These are phyloP conservation scores for Coenonympha arcania DNA, from an alignment of 2,888 invertebrate species.

Conservation along the genomic window DNA sequence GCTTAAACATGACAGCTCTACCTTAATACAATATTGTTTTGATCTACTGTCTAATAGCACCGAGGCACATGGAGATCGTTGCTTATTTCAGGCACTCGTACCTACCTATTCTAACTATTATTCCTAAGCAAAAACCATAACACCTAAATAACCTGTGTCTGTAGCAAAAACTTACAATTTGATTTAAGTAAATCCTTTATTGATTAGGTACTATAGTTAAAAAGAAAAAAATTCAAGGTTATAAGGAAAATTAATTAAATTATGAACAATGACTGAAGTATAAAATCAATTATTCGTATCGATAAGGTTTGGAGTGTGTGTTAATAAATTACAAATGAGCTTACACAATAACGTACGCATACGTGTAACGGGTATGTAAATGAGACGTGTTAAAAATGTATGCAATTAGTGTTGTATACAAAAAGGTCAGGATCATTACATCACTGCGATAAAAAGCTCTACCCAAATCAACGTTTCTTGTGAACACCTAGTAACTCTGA, in stretches of 20 bases:
- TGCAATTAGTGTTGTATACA: background rate
- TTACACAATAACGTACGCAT: background rate
- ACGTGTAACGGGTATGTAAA: slow-evolving; percentile 11
- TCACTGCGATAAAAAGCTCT: background rate
- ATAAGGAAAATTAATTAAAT: background rate
- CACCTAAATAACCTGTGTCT: too few species aligned
- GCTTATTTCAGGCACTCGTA: too few species aligned
- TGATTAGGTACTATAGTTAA: too few species aligned
- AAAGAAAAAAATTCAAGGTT: background rate
- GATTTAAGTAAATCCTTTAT: too few species aligned
- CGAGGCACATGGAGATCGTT: too few species aligned
- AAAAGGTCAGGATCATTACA: slow-evolving; percentile 4
- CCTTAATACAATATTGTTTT: too few species aligned
- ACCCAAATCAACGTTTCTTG: slow-evolving; percentile 1
- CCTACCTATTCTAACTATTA: too few species aligned
- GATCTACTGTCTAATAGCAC: too few species aligned
- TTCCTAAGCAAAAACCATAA: too few species aligned
- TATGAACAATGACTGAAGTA: background rate
- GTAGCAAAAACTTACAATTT: too few species aligned
- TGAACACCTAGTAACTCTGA: background rate
- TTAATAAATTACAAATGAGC: background rate
- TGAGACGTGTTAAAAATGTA: background rate
- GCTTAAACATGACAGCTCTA: too few species aligned
- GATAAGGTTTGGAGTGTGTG: background rate
- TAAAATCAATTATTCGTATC: background rate